phyloP scores from a whole-genome alignment of 2,888 invertebrate genomes.

The Clunio marinus region DNA sequence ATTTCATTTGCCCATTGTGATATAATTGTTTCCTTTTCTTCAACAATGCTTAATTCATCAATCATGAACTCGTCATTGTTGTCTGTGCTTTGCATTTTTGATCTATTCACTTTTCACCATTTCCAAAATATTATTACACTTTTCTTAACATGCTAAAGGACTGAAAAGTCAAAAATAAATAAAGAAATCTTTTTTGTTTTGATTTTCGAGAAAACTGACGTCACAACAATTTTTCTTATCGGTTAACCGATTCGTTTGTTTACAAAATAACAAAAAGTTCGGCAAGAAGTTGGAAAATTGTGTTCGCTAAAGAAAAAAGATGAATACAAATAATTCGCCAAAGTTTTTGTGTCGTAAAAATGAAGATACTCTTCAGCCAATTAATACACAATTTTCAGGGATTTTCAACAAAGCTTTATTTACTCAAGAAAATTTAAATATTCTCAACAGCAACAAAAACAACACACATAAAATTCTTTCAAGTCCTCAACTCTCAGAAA shows the following conservation, averaged over 20 bases:
- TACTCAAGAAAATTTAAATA: background rate
- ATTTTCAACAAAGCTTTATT: slow-evolving; percentile 19
- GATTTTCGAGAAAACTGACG: too few species aligned
- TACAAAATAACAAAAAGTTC: too few species aligned
- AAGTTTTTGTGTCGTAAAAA: slow-evolving; percentile 8
- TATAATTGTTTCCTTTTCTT: slow-evolving; percentile 44
- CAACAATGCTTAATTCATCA: background rate
- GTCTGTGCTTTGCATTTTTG: background rate
- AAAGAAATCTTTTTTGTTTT: too few species aligned
- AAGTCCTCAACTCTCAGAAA: slow-evolving; percentile 1
- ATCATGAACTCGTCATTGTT: background rate
- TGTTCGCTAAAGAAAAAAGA: too few species aligned
- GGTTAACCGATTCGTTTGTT: too few species aligned
- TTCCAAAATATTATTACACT: too few species aligned
- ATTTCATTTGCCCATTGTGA: slow-evolving; percentile 78
- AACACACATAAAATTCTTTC: too few species aligned
- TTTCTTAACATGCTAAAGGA: too few species aligned
- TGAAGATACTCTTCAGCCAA: background rate
- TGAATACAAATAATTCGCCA: background rate
- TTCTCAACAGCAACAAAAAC: background rate
- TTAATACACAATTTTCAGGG: slow-evolving; percentile 10
- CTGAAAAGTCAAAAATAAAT: too few species aligned
- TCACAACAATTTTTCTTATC: too few species aligned
- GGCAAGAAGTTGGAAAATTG: background rate
- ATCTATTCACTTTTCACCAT: too few species aligned